A percentile compares a stretch with the other conserved stretches of the same genome.
Conservation (phyloP, 2,113 vertebrate genomes). For the Mormoops blainvillei region DNA sequence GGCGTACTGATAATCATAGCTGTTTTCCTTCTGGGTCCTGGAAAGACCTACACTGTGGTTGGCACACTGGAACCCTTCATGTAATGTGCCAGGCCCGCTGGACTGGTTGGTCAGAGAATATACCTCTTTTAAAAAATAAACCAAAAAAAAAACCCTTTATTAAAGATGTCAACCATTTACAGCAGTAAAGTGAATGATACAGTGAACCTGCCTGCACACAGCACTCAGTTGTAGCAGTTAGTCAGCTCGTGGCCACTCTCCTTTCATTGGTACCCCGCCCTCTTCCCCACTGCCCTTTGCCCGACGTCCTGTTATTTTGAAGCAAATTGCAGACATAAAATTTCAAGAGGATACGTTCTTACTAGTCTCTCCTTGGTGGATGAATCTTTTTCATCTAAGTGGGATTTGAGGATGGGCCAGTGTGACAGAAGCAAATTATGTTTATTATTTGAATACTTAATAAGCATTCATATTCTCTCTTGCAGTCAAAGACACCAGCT, state of each 20-base stretch:
- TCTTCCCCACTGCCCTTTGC: not conserved
- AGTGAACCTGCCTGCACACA: not conserved
- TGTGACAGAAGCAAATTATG: not conserved
- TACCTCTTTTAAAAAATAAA: not conserved
- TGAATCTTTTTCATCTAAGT: slow-evolving; percentile 28
- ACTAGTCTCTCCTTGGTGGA: not conserved
- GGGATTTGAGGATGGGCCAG: not conserved
- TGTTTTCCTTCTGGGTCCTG: not conserved
- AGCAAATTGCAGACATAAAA: not conserved
- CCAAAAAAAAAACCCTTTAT: not conserved
- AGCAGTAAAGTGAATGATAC: not conserved
- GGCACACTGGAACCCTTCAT: not conserved
- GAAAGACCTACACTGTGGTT: not conserved
- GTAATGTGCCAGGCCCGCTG: not conserved
- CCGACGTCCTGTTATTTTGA: not conserved
- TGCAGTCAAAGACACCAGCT: slow-evolving; percentile 97
- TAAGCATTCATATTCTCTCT: slow-evolving; percentile 66
- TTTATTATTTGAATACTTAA: slow-evolving; percentile 42
- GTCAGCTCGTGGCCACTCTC: not conserved
- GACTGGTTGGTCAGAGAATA: not conserved
- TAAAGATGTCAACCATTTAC: not conserved
- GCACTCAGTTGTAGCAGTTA: not conserved
- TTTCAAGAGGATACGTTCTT: not conserved
- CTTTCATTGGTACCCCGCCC: not conserved
- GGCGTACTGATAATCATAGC: not conserved